Evolutionary conservation across 1,140 invertebrate species (phyloP).

Genomic region (Melipona quadrifasciata): DNA sequence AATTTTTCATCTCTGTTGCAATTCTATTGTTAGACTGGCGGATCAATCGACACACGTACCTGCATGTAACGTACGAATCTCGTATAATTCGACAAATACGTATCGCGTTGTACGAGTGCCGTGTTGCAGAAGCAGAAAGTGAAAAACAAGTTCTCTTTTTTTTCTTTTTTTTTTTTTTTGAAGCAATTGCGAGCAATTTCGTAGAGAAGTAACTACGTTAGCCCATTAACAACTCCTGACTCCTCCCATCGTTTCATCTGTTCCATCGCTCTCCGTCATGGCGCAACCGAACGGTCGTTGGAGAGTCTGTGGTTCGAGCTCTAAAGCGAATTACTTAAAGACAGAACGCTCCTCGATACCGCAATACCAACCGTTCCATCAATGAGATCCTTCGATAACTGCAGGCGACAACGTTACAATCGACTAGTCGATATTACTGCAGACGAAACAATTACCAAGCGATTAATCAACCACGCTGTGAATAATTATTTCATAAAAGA

Average conservation of each 20-base stretch:
- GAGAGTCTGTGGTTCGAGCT: conserved; percentile 33
- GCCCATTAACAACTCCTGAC: conserved; percentile 55
- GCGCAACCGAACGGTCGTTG: conserved; percentile 24
- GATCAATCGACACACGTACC: no score
- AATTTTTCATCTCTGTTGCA: no score
- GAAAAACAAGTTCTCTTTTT: no score
- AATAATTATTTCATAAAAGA: neutral
- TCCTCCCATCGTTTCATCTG: conserved; percentile 21
- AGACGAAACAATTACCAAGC: neutral
- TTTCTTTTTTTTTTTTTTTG: no score
- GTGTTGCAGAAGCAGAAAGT: no score
- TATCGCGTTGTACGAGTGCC: no score
- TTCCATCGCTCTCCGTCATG: neutral
- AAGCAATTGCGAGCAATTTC: no score
- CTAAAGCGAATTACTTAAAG: conserved; percentile 57
- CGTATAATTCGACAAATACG: no score
- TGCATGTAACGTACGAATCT: no score
- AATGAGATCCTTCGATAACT: neutral
- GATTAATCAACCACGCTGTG: neutral
- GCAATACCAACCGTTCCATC: neutral
- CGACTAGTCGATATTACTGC: neutral
- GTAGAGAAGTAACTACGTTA: no score
- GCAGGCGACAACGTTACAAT: neutral
- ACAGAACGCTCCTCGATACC: neutral
- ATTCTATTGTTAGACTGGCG: no score